Base-by-base conservation (phyloP, 1,140 invertebrate species). In the Danaus melanippus region DNA sequence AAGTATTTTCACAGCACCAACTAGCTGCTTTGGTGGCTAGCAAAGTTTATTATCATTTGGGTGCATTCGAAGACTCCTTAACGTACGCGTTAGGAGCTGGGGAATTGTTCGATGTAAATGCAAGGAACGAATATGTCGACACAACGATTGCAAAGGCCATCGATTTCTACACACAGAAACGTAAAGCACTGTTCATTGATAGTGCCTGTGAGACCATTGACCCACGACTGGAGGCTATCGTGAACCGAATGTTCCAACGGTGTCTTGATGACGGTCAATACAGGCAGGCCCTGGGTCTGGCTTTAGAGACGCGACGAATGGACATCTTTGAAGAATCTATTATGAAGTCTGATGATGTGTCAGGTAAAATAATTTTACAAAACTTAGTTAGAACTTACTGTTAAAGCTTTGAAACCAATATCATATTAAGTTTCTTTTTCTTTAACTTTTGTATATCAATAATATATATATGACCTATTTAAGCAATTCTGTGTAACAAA, bases 11-110 rank as follows among this genome's bases (percentile, higher is more conserved):
- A 15, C 93, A 98, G 70, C 93, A 96, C 71, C 92, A 98, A 69
- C 84, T 99, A 46, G 98, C 98, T 50, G 97, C 98, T 21, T 90
- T 99, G 60, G 96, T 99, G 17, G 97, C 97, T 7, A 99, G 97
- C 65, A 99, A 99, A 89, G 97, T 99, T 6, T 99, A 99, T 76
- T 99, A 98, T 87, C 97, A 99, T 86, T 89, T 99, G 49, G 97
- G 97, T 32, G 95, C 96, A 6, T 99, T 97, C 88, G 95, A 98
- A 80, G 96, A 99, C 87, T 97, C 97, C 0, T 78, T 99, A 54
- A 96, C 94, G 39, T 98, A 97, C 89, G 97, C 98, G 41, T 88
- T 99, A 10, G 95, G 96, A 50, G 96, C 98, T 71, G 96, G 96
- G 47, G 91, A 95, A 70, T 87, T 98, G 0, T 98, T 99, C 85